phyloP scores from a whole-genome alignment of 2,888 invertebrate genomes.

The Adela reaumurella region DNA sequence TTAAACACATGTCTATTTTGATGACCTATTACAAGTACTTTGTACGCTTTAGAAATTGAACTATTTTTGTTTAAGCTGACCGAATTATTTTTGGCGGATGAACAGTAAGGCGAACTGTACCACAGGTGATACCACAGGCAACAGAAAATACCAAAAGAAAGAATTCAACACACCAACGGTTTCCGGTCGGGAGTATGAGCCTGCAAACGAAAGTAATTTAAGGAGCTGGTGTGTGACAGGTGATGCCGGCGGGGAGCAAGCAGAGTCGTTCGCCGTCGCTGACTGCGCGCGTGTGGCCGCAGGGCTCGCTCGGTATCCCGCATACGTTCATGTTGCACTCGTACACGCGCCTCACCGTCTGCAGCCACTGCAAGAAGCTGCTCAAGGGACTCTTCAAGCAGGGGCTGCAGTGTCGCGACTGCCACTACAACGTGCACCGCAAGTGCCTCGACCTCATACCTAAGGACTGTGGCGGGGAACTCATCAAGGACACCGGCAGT shows the following conservation, averaged over 20 bases:
- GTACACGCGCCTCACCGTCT: conserved; percentile 95
- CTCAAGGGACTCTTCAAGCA: conserved; percentile 93
- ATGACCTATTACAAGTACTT: no score
- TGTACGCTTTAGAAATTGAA: no score
- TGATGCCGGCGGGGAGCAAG: conserved; percentile 25
- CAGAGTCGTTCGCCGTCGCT: conserved; percentile 68
- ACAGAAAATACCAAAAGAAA: no score
- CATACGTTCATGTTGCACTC: conserved; percentile 97
- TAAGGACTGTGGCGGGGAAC: conserved; percentile 76
- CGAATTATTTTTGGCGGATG: no score
- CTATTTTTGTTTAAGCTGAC: no score
- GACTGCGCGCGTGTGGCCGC: conserved; percentile 47
- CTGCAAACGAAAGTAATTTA: no score
- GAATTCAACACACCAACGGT: no score
- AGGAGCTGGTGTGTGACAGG: no score
- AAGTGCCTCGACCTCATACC: conserved; percentile 80
- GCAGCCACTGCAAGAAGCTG: conserved; percentile 93
- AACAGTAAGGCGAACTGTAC: no score
- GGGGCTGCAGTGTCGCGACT: conserved; percentile 89
- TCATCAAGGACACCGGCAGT: conserved; percentile 42
- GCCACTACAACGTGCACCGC: conserved; percentile 85
- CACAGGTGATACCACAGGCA: no score
- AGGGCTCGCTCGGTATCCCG: conserved; percentile 65
- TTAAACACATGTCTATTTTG: no score
- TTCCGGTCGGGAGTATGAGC: no score